A percentile compares a stretch with the other conserved stretches of the same genome.
Conservation (phyloP, 2,113 vertebrate species). For the Lanius ludovicianus region DNA sequence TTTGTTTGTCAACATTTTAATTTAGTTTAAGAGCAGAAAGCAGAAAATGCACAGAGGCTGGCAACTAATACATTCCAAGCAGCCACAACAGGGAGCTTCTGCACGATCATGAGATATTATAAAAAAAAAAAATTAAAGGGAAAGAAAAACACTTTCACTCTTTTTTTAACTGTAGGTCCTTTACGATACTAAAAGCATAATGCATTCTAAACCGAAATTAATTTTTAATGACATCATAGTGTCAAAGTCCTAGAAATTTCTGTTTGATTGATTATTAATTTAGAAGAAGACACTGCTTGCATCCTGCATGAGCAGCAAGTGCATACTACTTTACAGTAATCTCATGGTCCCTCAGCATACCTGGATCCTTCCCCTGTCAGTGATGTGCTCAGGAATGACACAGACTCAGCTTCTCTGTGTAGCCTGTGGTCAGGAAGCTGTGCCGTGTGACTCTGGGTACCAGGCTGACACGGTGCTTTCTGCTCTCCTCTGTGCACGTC, state of each 20-base stretch:
- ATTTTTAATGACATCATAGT: neutral
- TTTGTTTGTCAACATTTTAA: constrained; percentile 22
- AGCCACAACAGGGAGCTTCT: neutral
- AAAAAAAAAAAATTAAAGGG: neutral
- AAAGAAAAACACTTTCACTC: neutral
- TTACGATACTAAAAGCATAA: neutral
- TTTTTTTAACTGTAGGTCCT: neutral
- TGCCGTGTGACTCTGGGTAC: neutral
- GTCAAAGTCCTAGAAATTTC: neutral
- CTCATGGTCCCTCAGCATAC: neutral
- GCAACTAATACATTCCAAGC: constrained; percentile 2
- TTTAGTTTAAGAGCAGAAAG: constrained; percentile 43
- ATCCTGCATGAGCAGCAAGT: neutral
- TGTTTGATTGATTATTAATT: neutral
- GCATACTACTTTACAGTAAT: neutral
- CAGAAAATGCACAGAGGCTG: constrained; percentile 47
- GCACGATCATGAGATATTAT: neutral
- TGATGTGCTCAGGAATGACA: neutral
- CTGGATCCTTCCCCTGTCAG: neutral
- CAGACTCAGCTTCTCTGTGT: neutral
- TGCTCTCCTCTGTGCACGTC: neutral
- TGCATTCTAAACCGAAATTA: neutral
- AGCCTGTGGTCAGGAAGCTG: neutral
- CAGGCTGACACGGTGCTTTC: neutral
- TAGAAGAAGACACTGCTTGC: neutral